Evolutionary conservation across 2,113 vertebrate species (phyloP).

Genomic region (Eulemur macaco): DNA sequence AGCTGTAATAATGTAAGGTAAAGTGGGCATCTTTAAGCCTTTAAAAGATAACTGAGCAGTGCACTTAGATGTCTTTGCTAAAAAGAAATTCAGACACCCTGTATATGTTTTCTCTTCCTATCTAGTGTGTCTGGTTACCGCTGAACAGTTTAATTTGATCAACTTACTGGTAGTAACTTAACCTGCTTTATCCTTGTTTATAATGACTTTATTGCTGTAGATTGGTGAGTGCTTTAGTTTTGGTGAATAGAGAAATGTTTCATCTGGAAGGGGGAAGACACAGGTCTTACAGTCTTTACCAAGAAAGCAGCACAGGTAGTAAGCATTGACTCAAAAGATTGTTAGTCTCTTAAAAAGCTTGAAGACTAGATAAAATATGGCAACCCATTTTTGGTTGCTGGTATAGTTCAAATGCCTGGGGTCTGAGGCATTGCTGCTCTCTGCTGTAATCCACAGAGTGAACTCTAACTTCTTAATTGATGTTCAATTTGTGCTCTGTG

Average conservation of each 20-base stretch:
- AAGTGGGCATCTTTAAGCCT: not conserved
- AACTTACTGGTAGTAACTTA: not conserved
- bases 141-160: conserved; percentile 42
- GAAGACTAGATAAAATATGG: not conserved
- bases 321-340: not conserved
- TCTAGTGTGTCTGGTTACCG: conserved; percentile 41
- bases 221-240: not conserved
- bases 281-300: not conserved
- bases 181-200: conserved; percentile 45
- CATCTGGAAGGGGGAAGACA: not conserved
- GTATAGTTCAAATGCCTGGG: not conserved
- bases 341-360: not conserved
- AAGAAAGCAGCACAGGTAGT: not conserved
- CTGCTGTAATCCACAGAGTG: not conserved
- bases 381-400: not conserved
- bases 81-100: conserved; percentile 48
- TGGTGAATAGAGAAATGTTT: not conserved
- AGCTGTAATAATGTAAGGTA: not conserved
- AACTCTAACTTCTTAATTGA: not conserved
- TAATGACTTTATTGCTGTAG: not conserved
- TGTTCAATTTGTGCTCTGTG: not conserved
- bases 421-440: not conserved
- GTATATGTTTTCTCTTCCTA: conserved; percentile 38
- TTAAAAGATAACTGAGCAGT: not conserved
- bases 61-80: not conserved